These are phyloP conservation scores for Bombus waltoni DNA, from an alignment of 1,140 invertebrate species.

Conservation along the genomic window DNA sequence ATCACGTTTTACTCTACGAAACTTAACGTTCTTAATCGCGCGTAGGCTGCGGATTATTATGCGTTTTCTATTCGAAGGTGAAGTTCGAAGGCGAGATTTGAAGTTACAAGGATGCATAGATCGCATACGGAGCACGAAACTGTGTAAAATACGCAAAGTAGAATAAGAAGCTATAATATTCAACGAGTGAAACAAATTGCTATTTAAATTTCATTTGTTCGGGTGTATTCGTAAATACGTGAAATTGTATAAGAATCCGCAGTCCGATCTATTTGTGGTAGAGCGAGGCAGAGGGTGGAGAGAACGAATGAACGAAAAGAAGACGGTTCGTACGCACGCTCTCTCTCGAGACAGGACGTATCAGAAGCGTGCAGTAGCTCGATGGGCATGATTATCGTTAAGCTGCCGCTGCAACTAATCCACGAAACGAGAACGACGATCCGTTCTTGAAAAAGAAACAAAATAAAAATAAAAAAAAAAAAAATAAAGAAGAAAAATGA, in stretches of 20 bases:
- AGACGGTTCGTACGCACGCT: neutral
- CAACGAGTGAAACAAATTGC: neutral
- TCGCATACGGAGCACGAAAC: too few species aligned
- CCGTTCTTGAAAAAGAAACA: neutral
- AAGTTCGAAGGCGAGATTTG: neutral
- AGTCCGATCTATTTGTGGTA: neutral
- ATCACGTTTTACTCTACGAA: conserved; percentile 56
- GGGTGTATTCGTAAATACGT: neutral
- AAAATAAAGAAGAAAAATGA: neutral
- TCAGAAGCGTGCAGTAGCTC: neutral
- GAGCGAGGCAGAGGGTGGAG: neutral
- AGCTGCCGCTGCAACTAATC: conserved; percentile 25
- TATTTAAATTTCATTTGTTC: neutral
- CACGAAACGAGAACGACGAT: neutral
- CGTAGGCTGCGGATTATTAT: neutral
- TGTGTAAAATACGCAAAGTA: too few species aligned
- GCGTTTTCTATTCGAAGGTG: neutral
- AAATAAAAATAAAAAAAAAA: neutral
- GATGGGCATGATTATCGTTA: neutral
- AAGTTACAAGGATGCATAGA: neutral
- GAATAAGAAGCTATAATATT: neutral
- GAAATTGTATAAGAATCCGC: neutral
- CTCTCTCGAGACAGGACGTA: neutral
- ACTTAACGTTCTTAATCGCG: conserved; percentile 53
- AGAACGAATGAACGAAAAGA: neutral